These are phyloP conservation scores for Onychostruthus taczanowskii DNA, from an alignment of 2,113 vertebrate genomes.

Conservation along the genomic window DNA sequence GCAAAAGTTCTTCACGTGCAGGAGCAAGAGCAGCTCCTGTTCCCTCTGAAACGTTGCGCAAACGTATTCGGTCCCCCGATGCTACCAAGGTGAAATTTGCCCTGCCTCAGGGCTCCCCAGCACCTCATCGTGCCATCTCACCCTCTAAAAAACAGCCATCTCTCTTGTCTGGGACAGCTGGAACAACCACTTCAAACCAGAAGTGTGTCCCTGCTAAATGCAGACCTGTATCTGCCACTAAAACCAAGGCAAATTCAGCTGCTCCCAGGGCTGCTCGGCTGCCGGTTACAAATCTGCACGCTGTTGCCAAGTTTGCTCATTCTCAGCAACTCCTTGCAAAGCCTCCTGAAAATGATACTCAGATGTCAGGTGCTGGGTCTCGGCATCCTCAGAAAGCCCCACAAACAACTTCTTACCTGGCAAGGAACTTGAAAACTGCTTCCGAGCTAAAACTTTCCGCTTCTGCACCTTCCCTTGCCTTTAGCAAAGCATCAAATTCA, in stretches of 20 bases:
- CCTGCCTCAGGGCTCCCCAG: background rate
- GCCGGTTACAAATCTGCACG: background rate
- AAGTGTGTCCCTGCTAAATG: background rate
- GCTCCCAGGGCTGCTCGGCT: background rate
- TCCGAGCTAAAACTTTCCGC: conserved; percentile 31
- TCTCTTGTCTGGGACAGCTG: background rate
- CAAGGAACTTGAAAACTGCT: conserved; percentile 37
- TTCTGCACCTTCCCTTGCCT: conserved; percentile 34
- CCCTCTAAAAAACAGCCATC: conserved; percentile 11
- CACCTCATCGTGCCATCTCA: background rate
- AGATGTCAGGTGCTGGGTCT: background rate
- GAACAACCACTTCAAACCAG: conserved; percentile 10
- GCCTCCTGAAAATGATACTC: background rate
- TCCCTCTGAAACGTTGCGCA: conserved; percentile 74
- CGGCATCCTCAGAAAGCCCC: background rate
- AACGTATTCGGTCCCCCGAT: conserved; percentile 73
- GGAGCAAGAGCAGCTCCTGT: conserved; percentile 50
- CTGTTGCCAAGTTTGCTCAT: conserved; percentile 25
- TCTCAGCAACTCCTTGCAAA: conserved; percentile 55
- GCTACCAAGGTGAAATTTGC: conserved; percentile 35
- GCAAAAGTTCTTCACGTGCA: conserved; percentile 33
- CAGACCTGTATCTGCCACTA: background rate
- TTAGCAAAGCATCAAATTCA: conserved; percentile 11
- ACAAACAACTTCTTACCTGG: background rate
- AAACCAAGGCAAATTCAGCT: background rate